These are phyloP conservation scores for Mustela lutreola DNA, from an alignment of 2,113 vertebrate genomes.

Conservation along the genomic window DNA sequence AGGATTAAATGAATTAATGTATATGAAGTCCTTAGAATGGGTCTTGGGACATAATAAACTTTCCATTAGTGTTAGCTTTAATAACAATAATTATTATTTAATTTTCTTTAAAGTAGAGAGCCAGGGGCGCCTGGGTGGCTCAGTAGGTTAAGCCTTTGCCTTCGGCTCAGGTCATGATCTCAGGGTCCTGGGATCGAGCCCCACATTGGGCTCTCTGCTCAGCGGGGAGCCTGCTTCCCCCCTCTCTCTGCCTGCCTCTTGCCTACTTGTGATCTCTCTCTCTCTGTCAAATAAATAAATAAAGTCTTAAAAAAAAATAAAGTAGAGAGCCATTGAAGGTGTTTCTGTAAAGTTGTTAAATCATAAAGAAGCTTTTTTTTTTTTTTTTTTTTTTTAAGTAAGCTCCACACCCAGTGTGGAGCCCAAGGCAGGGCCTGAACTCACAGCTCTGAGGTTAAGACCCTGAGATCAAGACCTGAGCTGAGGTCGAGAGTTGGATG, in stretches of 20 bases:
- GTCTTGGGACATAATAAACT: not conserved
- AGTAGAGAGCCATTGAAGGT: not conserved
- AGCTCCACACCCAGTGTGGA: not conserved
- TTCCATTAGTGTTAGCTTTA: not conserved
- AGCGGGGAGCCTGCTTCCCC: no score
- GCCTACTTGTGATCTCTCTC: no score
- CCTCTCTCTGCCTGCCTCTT: no score
- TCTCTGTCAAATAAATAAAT: no score
- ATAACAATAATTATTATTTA: not conserved
- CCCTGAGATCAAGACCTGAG: not conserved
- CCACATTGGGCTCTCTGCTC: no score
- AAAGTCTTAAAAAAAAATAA: not conserved
- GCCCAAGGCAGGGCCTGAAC: not conserved
- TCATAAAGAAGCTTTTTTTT: conserved; percentile 16
- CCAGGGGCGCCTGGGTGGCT: no score
- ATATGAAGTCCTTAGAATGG: not conserved
- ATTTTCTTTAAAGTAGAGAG: not conserved
- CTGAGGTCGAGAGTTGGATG: not conserved
- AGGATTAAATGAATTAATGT: conserved; percentile 8
- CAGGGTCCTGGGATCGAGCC: no score
- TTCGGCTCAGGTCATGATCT: no score
- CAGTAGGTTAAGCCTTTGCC: no score
- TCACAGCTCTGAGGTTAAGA: not conserved
- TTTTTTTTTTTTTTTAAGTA: no score
- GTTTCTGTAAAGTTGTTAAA: conserved; percentile 7